Conservation (phyloP, 2,113 vertebrate species). For the Emydura subglobosa region DNA sequence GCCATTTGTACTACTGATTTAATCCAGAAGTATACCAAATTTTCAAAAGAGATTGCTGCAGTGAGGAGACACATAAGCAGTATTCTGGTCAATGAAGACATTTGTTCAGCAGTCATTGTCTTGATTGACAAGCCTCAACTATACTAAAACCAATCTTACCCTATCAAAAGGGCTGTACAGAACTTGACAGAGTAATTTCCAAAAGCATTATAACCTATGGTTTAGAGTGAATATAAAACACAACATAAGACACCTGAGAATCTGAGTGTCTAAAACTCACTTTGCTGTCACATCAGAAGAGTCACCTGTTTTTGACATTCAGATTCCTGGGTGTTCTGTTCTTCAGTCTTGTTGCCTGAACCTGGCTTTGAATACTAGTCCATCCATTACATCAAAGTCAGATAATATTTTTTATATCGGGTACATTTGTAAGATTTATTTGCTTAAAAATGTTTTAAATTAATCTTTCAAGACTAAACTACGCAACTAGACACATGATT, state of each 20-base stretch:
- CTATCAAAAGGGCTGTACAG: background rate
- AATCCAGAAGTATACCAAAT: background rate
- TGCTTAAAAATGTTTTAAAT: background rate
- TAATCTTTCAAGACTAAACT: background rate
- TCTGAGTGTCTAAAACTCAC: too few species aligned
- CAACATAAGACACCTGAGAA: too few species aligned
- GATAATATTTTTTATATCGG: background rate
- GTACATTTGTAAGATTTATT: background rate
- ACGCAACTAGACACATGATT: background rate
- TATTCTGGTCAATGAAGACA: background rate
- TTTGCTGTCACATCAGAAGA: too few species aligned
- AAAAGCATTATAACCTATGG: background rate
- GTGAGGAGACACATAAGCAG: background rate
- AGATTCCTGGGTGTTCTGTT: background rate
- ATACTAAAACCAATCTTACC: background rate
- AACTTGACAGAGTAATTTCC: background rate
- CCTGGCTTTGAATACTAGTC: background rate
- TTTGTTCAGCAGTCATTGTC: background rate
- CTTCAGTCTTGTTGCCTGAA: background rate
- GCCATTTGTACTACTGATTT: too few species aligned
- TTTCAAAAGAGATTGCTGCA: background rate
- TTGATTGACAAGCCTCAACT: background rate
- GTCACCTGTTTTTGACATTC: background rate
- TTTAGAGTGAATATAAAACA: background rate
- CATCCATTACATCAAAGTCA: background rate